phyloP scores from a whole-genome alignment of 2,888 invertebrate species.

The Drosophila hamatofila region DNA sequence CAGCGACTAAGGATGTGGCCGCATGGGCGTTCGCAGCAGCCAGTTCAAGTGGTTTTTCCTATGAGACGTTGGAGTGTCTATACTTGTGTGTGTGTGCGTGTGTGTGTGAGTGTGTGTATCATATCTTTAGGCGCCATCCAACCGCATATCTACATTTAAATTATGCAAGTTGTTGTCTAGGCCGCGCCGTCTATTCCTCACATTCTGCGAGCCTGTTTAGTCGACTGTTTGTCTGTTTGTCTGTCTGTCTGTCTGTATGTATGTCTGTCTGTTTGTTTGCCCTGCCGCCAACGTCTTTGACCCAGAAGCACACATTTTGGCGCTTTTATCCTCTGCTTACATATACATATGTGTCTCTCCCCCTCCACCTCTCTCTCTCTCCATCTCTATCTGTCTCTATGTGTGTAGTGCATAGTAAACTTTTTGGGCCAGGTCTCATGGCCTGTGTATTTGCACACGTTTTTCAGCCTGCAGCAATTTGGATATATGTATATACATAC shows the following conservation, averaged over 20 bases:
- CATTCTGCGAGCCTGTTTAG: conserved; percentile 35
- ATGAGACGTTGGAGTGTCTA: conserved; percentile 18
- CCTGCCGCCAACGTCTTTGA: conserved; percentile 72
- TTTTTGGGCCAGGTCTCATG: conserved; percentile 59
- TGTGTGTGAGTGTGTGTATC: conserved; percentile 25
- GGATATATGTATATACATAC: conserved; percentile 16
- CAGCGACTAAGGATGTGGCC: conserved; percentile 37
- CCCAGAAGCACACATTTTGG: conserved; percentile 77
- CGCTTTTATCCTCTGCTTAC: conserved; percentile 53
- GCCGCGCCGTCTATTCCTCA: conserved; percentile 48
- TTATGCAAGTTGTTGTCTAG: conserved; percentile 77
- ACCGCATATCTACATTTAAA: conserved; percentile 80
- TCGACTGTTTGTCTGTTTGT: conserved; percentile 46
- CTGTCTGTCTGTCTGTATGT: conserved; percentile 48
- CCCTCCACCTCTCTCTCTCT: not conserved
- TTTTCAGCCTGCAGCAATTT: conserved; percentile 62
- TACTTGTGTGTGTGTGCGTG: conserved; percentile 5
- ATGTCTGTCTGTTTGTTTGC: conserved; percentile 52
- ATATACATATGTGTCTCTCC: conserved; percentile 14
- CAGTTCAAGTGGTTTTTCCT: conserved; percentile 75
- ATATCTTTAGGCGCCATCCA: conserved; percentile 78
- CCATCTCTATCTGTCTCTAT: not conserved
- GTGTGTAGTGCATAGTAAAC: conserved; percentile 30
- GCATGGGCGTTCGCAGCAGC: conserved; percentile 45
- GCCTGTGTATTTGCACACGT: conserved; percentile 59